A percentile compares a stretch with the other conserved stretches of the same genome.
Evolutionary conservation across 2,888 invertebrate species (phyloP).

Genomic region (Drosophila picticornis): DNA sequence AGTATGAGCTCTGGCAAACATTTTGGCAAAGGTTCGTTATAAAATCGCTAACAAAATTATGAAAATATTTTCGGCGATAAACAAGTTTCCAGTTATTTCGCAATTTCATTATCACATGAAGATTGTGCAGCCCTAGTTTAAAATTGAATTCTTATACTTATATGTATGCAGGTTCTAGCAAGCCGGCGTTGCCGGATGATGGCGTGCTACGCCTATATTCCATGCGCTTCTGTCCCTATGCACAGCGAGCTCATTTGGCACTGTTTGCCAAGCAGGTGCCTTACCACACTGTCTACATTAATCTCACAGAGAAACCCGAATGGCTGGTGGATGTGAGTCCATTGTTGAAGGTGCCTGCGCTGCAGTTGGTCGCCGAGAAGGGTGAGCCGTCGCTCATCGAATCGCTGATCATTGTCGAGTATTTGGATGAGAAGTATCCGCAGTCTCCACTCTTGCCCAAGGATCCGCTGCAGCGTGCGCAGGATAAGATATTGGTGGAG

Average conservation of each 20-base stretch:
- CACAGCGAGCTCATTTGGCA: slow-evolving; percentile 91
- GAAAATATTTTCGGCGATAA: slow-evolving; percentile 9
- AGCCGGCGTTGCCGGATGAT: slow-evolving; percentile 87
- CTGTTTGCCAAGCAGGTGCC: slow-evolving; percentile 92
- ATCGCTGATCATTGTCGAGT: slow-evolving; percentile 92
- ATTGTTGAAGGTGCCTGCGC: slow-evolving; percentile 90
- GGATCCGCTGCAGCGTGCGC: slow-evolving; percentile 83
- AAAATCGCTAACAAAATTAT: background rate
- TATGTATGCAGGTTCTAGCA: slow-evolving; percentile 87
- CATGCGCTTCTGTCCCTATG: slow-evolving; percentile 94
- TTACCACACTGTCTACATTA: slow-evolving; percentile 91
- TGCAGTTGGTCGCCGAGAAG: slow-evolving; percentile 88
- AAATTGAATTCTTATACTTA: background rate
- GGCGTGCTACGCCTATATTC: slow-evolving; percentile 91
- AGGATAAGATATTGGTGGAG: slow-evolving; percentile 84
- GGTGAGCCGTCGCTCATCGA: slow-evolving; percentile 88
- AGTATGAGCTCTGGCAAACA: slow-evolving; percentile 64
- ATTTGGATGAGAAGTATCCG: slow-evolving; percentile 92
- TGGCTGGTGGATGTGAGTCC: slow-evolving; percentile 91
- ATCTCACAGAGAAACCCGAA: slow-evolving; percentile 91
- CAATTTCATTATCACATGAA: background rate
- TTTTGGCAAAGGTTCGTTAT: slow-evolving; percentile 59
- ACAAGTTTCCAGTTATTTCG: slow-evolving; percentile 31
- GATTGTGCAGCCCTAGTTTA: background rate
- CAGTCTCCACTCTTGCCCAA: slow-evolving; percentile 88